Conservation (phyloP, 2,113 vertebrate species). For the Hippocampus guttulatus region DNA sequence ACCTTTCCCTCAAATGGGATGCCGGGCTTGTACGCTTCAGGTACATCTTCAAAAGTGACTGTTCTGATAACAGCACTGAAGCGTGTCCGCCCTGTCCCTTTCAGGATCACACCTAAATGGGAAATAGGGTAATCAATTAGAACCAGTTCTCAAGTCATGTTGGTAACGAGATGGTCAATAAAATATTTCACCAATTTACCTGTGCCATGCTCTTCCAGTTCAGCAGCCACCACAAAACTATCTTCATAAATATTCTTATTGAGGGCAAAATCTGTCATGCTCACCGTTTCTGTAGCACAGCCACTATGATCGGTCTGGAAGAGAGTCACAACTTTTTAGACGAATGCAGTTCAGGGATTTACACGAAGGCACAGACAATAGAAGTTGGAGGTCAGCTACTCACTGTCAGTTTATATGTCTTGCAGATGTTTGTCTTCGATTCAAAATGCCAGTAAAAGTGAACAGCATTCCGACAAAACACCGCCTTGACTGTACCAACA, state of each 20-base stretch:
- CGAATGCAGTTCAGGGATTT: background rate
- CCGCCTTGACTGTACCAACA: conserved; percentile 49
- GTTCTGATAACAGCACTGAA: conserved; percentile 36
- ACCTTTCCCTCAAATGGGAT: conserved; percentile 67
- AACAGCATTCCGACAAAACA: conserved; percentile 34
- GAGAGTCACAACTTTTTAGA: background rate
- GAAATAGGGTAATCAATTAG: conserved; percentile 4
- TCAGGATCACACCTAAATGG: conserved; percentile 52
- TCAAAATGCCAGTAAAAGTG: background rate
- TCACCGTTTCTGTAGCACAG: conserved; percentile 52
- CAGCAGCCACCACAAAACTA: conserved; percentile 32
- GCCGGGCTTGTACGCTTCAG: conserved; percentile 51
- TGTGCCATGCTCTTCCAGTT: conserved; percentile 67
- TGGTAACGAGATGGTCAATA: background rate
- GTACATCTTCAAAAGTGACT: conserved; percentile 47
- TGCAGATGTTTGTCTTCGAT: conserved; percentile 25
- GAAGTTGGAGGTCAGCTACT: conserved; percentile 14
- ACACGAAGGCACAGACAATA: background rate
- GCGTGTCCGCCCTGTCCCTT: background rate
- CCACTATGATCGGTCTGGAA: conserved; percentile 65
- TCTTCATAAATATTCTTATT: background rate
- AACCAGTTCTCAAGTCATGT: background rate
- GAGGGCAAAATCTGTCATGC: conserved; percentile 22
- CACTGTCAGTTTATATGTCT: conserved; percentile 49
- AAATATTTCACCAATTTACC: conserved; percentile 42